Base-by-base conservation (phyloP, 2,797 vertebrate genomes). In the Scyliorhinus canicula region DNA sequence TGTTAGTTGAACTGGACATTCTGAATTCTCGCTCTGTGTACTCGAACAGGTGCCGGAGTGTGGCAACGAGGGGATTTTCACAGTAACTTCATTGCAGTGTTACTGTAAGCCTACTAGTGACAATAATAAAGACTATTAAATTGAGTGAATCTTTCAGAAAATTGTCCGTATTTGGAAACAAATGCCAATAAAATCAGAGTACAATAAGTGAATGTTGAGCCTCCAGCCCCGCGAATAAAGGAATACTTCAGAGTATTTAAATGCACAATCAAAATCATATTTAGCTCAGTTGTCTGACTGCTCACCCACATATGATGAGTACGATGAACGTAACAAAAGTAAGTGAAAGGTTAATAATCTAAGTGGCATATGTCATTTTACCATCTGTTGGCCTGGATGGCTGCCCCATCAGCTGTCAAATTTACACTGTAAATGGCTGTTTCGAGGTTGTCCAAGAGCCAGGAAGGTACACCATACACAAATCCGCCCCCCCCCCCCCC, bases 311-410 rank as follows among this genome's bases (percentile, higher is more conserved):
- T 47, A 44, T 44, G n/a, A 31, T 50, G 4, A 60, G 21, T 93
- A 26, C 21, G 16, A 55, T 55, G 14, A 60, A 93, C 31, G 3
- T 57, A 74, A 95, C 57, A 52, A 79, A 69, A 95, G 71, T 77
- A 50, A 71, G 69, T n/a, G 69, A 95, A 95, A 74, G 65, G 55
- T 74, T 95, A 67, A 95, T 95, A 74, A 77, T 95, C 69, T n/a
- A 40, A 74, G n/a, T 47, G 55, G 6, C 24, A 95, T 47, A 74
- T 28, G 40, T 74, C 40, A 95, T 95, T 95, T 60, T 63, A 91
- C 88, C 57, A 91, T 91, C 88, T 65, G 88, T 63, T 91, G 60
- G 9, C 44, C 88, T 91, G 88, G 57, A 91, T 63, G 19, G 60
- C 4, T 91, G 57, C 88, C 60, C 44, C 21, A 44, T 91, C 24